These are phyloP conservation scores for Yponomeuta malinellus DNA, from an alignment of 2,888 invertebrate genomes.

Conservation along the genomic window DNA sequence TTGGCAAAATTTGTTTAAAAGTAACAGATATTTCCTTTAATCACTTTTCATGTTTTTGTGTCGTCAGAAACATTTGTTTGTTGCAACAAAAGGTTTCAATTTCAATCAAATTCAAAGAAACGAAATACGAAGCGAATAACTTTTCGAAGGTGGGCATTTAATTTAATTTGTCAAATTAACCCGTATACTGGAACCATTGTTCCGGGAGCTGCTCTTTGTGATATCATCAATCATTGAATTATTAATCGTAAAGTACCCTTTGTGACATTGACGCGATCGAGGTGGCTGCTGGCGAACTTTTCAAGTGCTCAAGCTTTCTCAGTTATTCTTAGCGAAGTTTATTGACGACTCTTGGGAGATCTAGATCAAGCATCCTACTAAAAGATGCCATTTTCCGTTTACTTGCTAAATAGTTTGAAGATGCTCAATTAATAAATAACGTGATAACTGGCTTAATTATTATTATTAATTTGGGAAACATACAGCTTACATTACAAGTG, in stretches of 20 bases:
- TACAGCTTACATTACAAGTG: too few species aligned
- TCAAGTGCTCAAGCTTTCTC: background rate
- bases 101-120: background rate
- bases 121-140: background rate
- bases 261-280: constrained; percentile 42
- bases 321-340: background rate
- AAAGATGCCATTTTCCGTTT: background rate
- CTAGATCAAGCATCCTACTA: background rate
- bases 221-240: constrained; percentile 49
- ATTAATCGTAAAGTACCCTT: constrained; percentile 42
- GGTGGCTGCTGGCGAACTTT: background rate
- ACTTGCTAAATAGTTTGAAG: too few species aligned
- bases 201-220: constrained; percentile 41
- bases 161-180: constrained; percentile 23
- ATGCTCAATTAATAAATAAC: too few species aligned
- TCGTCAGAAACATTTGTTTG: background rate
- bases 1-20: background rate
- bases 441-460: too few species aligned
- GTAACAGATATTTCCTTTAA: background rate
- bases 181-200: constrained; percentile 33
- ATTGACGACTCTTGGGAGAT: background rate
- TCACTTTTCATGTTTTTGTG: background rate
- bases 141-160: constrained; percentile 9
- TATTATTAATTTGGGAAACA: too few species aligned
- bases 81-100: background rate